phyloP scores from a whole-genome alignment of 2,113 vertebrate species.

The Drymodes brunneopygia region DNA sequence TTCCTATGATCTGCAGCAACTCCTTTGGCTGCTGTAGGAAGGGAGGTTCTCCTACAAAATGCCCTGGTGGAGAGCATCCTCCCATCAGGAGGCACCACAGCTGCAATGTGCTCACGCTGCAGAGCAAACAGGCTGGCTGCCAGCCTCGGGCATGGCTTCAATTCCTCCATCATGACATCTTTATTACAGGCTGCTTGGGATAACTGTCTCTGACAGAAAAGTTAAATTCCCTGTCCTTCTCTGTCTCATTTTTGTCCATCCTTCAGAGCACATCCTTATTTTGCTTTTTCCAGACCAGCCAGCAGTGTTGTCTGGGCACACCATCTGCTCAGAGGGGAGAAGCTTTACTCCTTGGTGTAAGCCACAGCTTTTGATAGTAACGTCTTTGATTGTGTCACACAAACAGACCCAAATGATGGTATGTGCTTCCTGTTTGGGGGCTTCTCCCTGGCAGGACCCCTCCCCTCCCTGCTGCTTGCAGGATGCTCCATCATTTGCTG shows the following conservation, averaged over 20 bases:
- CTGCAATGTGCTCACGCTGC: rapidly evolving
- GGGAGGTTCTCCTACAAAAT: background rate
- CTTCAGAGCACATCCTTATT: background rate
- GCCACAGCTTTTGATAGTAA: background rate
- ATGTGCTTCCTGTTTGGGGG: background rate
- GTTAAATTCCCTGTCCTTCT: background rate
- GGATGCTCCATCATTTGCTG: background rate
- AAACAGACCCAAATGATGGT: background rate
- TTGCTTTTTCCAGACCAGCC: background rate
- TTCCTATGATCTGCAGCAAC: background rate
- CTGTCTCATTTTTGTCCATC: background rate
- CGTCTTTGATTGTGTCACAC: background rate
- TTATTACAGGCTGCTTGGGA: background rate
- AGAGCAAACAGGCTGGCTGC: background rate
- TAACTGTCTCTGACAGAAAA: background rate
- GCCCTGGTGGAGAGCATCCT: background rate
- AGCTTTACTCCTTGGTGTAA: background rate
- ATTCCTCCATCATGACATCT: background rate
- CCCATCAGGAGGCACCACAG: rapidly evolving
- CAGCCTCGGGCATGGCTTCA: background rate
- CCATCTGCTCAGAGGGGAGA: background rate
- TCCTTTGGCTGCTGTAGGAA: background rate
- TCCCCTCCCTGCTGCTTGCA: background rate
- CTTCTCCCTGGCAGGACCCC: background rate
- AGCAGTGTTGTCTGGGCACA: rapidly evolving